Conservation (phyloP, 2,797 vertebrate species). For the Hirundo rustica region DNA sequence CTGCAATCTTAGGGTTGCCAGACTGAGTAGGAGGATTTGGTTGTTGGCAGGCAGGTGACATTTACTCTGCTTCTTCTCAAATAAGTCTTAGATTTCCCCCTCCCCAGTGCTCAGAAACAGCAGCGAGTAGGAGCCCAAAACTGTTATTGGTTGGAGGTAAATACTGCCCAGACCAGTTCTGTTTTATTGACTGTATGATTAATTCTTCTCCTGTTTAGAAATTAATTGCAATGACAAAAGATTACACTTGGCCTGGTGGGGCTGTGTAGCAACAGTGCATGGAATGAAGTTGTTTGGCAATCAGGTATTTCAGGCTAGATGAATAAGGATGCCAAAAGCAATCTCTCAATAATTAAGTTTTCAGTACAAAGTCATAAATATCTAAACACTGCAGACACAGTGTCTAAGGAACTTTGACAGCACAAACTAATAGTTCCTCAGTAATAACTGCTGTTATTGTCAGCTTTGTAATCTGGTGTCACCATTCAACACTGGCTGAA, state of each 20-base stretch:
- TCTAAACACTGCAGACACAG: not conserved
- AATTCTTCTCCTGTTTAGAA: not conserved
- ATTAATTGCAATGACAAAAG: not conserved
- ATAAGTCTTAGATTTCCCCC: not conserved
- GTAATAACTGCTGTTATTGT: not conserved
- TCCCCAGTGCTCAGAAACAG: not conserved
- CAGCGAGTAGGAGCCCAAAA: not conserved
- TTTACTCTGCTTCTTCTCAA: not conserved
- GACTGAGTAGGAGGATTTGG: not conserved
- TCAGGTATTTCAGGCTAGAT: not conserved
- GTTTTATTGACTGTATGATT: not conserved
- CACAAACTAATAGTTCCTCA: not conserved
- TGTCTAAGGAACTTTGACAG: not conserved
- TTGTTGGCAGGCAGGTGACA: not conserved
- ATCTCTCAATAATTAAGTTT: not conserved
- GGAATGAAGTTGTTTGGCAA: not conserved
- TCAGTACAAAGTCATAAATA: not conserved
- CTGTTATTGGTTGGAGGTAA: rapidly evolving
- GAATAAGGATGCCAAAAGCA: not conserved
- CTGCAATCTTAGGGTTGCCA: not conserved
- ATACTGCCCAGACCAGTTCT: not conserved
- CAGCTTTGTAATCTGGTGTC: not conserved
- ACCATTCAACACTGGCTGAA: not conserved
- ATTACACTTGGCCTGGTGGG: not conserved
- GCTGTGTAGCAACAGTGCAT: not conserved